A percentile compares a stretch with the other conserved stretches of the same genome.
These are phyloP conservation scores for Microcebus ravelobensis DNA, from an alignment of 2,113 vertebrate genomes.

Conservation along the genomic window DNA sequence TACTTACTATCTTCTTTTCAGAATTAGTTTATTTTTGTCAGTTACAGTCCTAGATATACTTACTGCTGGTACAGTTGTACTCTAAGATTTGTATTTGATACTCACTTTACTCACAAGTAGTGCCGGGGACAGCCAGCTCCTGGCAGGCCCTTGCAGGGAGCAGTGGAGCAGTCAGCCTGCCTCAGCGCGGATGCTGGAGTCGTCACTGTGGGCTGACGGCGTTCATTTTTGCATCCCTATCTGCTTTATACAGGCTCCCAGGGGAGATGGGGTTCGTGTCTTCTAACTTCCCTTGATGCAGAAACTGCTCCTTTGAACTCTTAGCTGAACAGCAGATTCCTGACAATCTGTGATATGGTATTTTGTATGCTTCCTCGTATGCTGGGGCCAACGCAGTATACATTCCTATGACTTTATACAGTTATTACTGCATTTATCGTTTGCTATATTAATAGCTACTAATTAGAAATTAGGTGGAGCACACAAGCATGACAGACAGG, in stretches of 20 bases:
- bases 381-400: slow-evolving; percentile 86
- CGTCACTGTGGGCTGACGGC: slow-evolving; percentile 77
- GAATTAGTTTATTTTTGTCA: slow-evolving; percentile 93
- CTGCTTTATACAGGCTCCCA: slow-evolving; percentile 79
- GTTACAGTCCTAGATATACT: slow-evolving; percentile 95
- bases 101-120: slow-evolving; percentile 87
- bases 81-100: slow-evolving; percentile 92
- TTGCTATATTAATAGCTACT: slow-evolving; percentile 85
- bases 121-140: slow-evolving; percentile 86
- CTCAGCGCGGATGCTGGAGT: slow-evolving; percentile 86
- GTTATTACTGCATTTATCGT: slow-evolving; percentile 84
- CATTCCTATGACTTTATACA: slow-evolving; percentile 93
- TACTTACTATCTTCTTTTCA: slow-evolving; percentile 91
- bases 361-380: slow-evolving; percentile 75
- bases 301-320: slow-evolving; percentile 73
- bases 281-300: slow-evolving; percentile 75
- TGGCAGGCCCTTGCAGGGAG: slow-evolving; percentile 87
- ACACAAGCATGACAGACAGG: slow-evolving; percentile 81
- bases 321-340: slow-evolving; percentile 82
- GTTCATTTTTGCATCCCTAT: slow-evolving; percentile 75
- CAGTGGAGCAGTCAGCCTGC: slow-evolving; percentile 78
- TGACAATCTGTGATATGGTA: slow-evolving; percentile 77
- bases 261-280: slow-evolving; percentile 63
- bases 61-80: slow-evolving; percentile 99
- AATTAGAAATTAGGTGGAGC: slow-evolving; percentile 83